These are phyloP conservation scores for Eclectus roratus DNA, from an alignment of 2,113 vertebrate species.

Conservation along the genomic window DNA sequence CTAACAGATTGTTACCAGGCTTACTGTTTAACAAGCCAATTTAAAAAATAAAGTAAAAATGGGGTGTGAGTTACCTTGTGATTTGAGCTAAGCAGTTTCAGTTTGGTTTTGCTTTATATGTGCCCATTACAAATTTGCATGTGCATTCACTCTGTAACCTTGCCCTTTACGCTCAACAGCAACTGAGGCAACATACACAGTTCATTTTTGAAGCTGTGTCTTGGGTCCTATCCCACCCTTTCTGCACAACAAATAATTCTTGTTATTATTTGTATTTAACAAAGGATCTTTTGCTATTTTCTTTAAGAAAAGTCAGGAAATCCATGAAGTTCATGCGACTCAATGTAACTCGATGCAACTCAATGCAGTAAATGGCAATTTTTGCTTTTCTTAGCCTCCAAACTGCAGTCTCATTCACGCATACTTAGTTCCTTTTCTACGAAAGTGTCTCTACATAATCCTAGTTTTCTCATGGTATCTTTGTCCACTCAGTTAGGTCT, in stretches of 20 bases:
- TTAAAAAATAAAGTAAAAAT: neutral
- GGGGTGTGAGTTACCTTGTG: slow-evolving; percentile 12
- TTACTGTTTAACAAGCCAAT: slow-evolving; percentile 25
- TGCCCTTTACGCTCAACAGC: neutral
- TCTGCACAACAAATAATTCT: neutral
- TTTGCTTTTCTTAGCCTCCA: neutral
- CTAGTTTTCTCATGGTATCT: neutral
- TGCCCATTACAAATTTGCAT: neutral
- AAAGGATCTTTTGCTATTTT: neutral
- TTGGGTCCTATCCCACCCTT: neutral
- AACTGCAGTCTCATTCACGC: neutral
- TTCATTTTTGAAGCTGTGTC: neutral
- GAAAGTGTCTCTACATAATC: neutral
- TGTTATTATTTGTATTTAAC: neutral
- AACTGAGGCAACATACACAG: neutral
- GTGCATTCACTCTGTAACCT: neutral
- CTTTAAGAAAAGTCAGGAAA: neutral
- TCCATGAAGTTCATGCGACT: neutral
- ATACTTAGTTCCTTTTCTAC: neutral
- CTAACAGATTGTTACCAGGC: slow-evolving; percentile 58
- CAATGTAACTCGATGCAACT: neutral
- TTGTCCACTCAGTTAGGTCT: neutral
- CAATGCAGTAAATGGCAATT: neutral
- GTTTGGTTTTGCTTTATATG: neutral
- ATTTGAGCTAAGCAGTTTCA: slow-evolving; percentile 13